Evolutionary conservation across 2,113 vertebrate species (phyloP).

Genomic region (Clarias gariepinus): DNA sequence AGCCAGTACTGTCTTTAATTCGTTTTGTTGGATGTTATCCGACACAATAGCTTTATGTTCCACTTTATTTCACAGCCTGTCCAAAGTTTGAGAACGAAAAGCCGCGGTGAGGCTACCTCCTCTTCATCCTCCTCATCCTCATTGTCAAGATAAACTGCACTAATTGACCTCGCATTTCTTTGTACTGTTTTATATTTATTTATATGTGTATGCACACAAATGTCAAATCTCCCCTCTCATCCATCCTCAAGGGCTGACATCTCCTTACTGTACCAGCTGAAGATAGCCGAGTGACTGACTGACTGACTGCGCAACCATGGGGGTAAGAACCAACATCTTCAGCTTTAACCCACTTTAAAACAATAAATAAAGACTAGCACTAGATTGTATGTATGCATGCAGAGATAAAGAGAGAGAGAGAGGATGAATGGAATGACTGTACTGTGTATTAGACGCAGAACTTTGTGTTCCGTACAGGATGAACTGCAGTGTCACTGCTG

Average conservation of each 20-base stretch:
- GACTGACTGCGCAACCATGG: constrained; percentile 78
- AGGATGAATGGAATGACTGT: background rate
- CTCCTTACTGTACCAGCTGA: constrained; percentile 75
- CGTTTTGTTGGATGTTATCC: constrained; percentile 33
- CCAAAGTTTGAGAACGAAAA: constrained; percentile 4
- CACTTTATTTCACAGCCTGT: constrained; percentile 25
- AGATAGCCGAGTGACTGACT: constrained; percentile 70
- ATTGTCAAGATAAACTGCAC: background rate
- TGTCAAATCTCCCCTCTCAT: constrained; percentile 58
- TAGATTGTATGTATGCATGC: background rate
- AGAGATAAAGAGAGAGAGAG: too few relatives aligned
- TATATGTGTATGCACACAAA: background rate
- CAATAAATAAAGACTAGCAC: background rate
- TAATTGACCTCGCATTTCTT: background rate
- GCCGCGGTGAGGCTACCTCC: background rate
- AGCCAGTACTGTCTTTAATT: constrained; percentile 60
- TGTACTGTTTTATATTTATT: constrained; percentile 22
- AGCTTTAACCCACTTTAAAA: constrained; percentile 47
- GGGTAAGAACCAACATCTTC: constrained; percentile 70
- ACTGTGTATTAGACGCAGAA: background rate
- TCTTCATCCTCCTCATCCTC: background rate
- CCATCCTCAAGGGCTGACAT: constrained; percentile 66
- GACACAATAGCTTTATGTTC: constrained; percentile 37
- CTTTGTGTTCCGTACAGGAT: background rate
- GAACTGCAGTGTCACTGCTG: constrained; percentile 54